Percentiles rank a stretch among this genome's conserved stretches.
Evolutionary conservation across 2,113 vertebrate genomes (phyloP).

Genomic region (Microcebus tavaratra): DNA sequence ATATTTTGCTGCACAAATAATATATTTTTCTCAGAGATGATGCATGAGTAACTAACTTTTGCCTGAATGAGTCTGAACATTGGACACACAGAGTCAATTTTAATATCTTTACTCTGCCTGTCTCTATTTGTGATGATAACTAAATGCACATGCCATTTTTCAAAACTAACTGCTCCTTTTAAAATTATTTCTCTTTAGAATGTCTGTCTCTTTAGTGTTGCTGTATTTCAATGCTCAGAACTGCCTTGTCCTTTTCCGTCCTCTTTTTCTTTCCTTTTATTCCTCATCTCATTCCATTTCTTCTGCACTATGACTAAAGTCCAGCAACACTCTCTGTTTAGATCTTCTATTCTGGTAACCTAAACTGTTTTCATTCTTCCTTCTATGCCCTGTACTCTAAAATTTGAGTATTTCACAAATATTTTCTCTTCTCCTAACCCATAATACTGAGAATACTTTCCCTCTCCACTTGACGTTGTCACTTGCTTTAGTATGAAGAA

Average conservation of each 20-base stretch:
- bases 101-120: background rate
- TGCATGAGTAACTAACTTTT: background rate
- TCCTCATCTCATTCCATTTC: background rate
- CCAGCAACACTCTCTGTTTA: background rate
- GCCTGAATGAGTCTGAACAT: slow-evolving; percentile 15
- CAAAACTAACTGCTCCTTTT: slow-evolving; percentile 15
- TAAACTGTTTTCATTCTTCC: background rate
- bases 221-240: background rate
- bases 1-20: slow-evolving; percentile 33
- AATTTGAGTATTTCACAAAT: background rate
- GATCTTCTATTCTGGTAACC: background rate
- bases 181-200: background rate
- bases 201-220: background rate
- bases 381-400: background rate
- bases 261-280: background rate
- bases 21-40: slow-evolving; percentile 14
- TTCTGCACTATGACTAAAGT: background rate
- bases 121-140: background rate
- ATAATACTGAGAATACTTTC: background rate
- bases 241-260: background rate
- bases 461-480: background rate
- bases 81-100: background rate
- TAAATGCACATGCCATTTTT: slow-evolving; percentile 23
- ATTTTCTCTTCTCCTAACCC: background rate
- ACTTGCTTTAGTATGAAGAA: background rate